Evolutionary conservation across 30 jellyfish, hydroid and myxozoan genomes (phyloP).

Genomic region (Aurelia coerulea): DNA sequence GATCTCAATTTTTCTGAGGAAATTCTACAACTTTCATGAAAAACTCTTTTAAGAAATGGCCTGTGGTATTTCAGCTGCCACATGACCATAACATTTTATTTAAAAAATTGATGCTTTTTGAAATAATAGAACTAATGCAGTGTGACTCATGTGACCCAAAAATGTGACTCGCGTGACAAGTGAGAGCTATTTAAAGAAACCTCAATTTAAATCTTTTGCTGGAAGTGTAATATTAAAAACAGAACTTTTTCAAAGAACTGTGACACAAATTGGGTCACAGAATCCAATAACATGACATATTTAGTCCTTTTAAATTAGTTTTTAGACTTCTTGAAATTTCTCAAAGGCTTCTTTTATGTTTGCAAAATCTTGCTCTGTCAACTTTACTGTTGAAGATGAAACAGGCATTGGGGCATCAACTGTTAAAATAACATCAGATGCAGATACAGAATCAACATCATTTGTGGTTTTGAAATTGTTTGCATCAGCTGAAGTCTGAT

Average conservation of each 20-base stretch:
- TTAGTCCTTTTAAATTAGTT: not conserved
- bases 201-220: not conserved
- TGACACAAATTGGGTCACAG: not conserved
- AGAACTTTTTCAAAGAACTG: not conserved
- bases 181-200: not conserved
- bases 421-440: constrained; percentile 31
- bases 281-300: not conserved
- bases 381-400: constrained; percentile 62
- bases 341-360: constrained; percentile 22
- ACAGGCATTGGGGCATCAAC: constrained; percentile 40
- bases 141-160: not conserved
- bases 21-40: not conserved
- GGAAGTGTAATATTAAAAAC: not conserved
- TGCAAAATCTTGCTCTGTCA: constrained; percentile 55
- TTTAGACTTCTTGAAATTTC: not conserved
- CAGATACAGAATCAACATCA: constrained; percentile 31
- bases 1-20: not conserved
- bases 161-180: constrained; percentile 4
- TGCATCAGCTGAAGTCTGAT: constrained; percentile 24
- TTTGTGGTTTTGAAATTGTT: constrained; percentile 36
- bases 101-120: not conserved
- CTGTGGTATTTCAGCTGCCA: not conserved
- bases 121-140: not conserved
- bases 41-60: constrained; percentile 1
- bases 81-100: not conserved